Evolutionary conservation across 2,888 invertebrate species (phyloP).

Genomic region (Drosophila nigricruria): DNA sequence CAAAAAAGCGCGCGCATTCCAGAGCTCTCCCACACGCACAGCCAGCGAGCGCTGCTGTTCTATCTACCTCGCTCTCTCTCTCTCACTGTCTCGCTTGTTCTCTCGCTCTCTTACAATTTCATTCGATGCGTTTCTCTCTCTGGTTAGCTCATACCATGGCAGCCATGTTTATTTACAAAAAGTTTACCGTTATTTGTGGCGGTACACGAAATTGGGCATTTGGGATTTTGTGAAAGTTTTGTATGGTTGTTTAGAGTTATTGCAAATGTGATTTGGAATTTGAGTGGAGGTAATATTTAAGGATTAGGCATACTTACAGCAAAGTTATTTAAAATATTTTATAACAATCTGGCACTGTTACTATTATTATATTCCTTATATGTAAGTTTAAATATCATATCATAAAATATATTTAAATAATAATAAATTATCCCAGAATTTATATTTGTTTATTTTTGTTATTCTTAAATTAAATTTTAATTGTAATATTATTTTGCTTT

Average conservation of each 20-base stretch:
- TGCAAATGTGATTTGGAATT: not conserved
- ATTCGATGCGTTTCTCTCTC: slow-evolving; percentile 23
- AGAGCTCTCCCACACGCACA: slow-evolving; percentile 61
- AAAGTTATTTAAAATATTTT: no score
- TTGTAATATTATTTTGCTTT: no score
- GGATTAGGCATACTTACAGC: no score
- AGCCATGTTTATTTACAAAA: slow-evolving; percentile 78
- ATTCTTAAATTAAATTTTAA: no score
- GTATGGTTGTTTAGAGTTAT: not conserved
- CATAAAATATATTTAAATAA: no score
- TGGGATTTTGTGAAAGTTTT: not conserved
- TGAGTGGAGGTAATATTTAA: no score
- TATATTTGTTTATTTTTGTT: no score
- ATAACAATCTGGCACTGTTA: no score
- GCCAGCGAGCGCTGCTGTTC: slow-evolving; percentile 11
- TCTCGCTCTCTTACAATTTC: slow-evolving; percentile 10
- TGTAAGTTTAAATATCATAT: no score
- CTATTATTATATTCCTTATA: no score
- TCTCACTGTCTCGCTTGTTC: slow-evolving; percentile 18
- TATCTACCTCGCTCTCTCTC: slow-evolving; percentile 6
- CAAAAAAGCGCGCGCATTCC: slow-evolving; percentile 77
- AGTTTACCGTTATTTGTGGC: slow-evolving; percentile 64
- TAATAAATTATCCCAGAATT: no score
- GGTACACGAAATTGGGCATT: slow-evolving; percentile 16
- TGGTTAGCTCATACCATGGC: slow-evolving; percentile 58